Evolutionary conservation across 2,113 vertebrate species (phyloP), one percentile per base, ranked within the genome.

Genomic region (Stegastes partitus): DNA sequence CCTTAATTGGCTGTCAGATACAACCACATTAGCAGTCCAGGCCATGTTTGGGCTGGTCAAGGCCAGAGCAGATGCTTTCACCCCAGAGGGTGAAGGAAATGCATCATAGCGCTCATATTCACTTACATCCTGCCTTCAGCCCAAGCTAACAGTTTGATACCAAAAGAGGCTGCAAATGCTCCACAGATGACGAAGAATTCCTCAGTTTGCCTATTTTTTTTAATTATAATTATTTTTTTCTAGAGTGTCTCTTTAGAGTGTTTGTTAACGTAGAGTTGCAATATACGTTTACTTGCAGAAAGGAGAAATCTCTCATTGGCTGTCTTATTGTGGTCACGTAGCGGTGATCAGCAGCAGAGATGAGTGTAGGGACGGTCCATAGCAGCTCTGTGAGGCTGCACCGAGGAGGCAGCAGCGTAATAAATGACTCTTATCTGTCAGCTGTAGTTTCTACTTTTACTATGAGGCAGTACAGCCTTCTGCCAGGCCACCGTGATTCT

Each of bases 1-100:
- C 47, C 8, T 44, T 87, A 65, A 86, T 78, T 85, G 59, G 55
- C 37, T 74, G 69, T 75, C 39, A 65, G 37, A 58, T 67, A 16
- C 8, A 61, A 11, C 56, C 15, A 73, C 68, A 77, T 75, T 82
- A 53, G 63, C 66, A 67, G 26, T 47, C 83, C 0, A 25, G 49
- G 71, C 67, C 50, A 56, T 58, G 74, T 63, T 77, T 59, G 69
- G 21, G 28, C 74, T 45, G 72, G 42, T 83, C 65, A 59, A 61
- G 82, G 84, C 71, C 54, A 44, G 64, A 79, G 56, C 54, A 68
- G 47, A 63, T 23, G 4, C 14, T 25, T 68, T n/a, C 0, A 1
- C 5, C 9, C 37, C 42, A 31, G 4, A 67, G 57, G 34, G 19
- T 47, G 62, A 54, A 4, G 23, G 23, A 34, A 18, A 44, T 69